Conservation (phyloP, 1,140 invertebrate species). For the Drosophila rufa region DNA sequence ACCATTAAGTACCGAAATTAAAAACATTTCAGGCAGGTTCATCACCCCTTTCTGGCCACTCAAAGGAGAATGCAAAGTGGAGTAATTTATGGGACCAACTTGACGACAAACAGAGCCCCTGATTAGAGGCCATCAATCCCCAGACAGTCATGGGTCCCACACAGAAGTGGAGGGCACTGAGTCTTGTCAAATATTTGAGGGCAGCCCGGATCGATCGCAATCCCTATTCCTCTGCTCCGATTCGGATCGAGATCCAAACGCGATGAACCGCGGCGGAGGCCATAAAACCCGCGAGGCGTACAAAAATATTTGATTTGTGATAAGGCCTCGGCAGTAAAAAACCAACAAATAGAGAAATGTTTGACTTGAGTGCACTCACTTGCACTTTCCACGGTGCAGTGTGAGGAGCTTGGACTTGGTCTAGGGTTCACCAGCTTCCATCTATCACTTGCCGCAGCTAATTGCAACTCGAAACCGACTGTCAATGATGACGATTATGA, state of each 20-base stretch:
- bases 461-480: constrained; percentile 76
- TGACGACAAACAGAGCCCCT: constrained; percentile 59
- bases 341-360: constrained; percentile 42
- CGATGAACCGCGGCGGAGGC: constrained; percentile 60
- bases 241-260: constrained; percentile 25
- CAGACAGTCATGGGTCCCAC: constrained; percentile 23
- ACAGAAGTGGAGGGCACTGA: constrained; percentile 36
- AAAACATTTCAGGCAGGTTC: constrained; percentile 30
- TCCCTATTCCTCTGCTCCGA: constrained; percentile 20
- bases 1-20: constrained; percentile 61
- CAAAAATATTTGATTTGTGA: constrained; percentile 79
- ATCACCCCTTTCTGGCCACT: constrained; percentile 28
- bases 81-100: constrained; percentile 56
- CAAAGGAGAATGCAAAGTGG: constrained; percentile 41
- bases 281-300: constrained; percentile 63
- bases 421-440: constrained; percentile 69
- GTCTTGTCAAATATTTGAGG: constrained; percentile 68
- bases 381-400: constrained; percentile 68
- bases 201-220: constrained; percentile 53
- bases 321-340: constrained; percentile 58
- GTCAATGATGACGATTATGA: constrained; percentile 59
- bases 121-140: constrained; percentile 59
- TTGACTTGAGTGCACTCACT: constrained; percentile 70
- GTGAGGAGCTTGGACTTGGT: constrained; percentile 13
- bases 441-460: constrained; percentile 68